Evolutionary conservation across 2,888 invertebrate species (phyloP).

Genomic region (Anthophora plumipes): DNA sequence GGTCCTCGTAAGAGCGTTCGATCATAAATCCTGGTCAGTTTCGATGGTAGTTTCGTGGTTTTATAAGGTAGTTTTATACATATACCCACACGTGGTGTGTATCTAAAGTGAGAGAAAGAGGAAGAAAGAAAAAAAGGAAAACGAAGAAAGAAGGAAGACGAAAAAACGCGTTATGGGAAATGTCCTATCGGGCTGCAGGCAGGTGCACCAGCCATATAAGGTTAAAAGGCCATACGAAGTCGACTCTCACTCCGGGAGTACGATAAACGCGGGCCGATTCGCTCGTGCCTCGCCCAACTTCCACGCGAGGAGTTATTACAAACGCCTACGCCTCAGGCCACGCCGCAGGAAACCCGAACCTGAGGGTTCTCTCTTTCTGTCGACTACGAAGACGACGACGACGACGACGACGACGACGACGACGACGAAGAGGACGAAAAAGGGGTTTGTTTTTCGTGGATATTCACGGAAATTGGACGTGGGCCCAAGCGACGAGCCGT

Average conservation of each 20-base stretch:
- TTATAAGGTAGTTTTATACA: conserved; percentile 51
- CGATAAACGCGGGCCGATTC: conserved; percentile 75
- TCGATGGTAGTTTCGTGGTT: conserved; percentile 66
- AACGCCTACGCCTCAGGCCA: conserved; percentile 74
- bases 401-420: conserved; percentile 49
- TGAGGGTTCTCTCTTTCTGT: conserved; percentile 36
- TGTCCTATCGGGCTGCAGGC: conserved; percentile 75
- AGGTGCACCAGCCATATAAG: conserved; percentile 81
- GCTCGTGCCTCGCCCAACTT: conserved; percentile 75
- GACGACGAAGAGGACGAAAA: conserved; percentile 49
- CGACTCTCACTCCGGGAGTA: conserved; percentile 71
- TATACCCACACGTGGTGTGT: not conserved
- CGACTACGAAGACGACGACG: conserved; percentile 40
- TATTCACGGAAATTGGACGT: conserved; percentile 78
- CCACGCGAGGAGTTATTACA: conserved; percentile 77
- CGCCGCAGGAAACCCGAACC: conserved; percentile 73
- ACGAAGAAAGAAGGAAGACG: conserved; percentile 22
- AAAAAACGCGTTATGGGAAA: conserved; percentile 74
- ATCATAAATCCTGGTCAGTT: conserved; percentile 61
- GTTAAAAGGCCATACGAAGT: conserved; percentile 80
- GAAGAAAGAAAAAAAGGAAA: conserved; percentile 2
- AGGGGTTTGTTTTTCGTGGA: conserved; percentile 73
- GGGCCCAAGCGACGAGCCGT: conserved; percentile 63
- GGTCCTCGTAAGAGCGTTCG: conserved; percentile 25
- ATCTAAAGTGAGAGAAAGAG: conserved; percentile 10